These are phyloP conservation scores for Diglossa cyanea DNA, from an alignment of 2,797 vertebrate species.

Conservation along the genomic window DNA sequence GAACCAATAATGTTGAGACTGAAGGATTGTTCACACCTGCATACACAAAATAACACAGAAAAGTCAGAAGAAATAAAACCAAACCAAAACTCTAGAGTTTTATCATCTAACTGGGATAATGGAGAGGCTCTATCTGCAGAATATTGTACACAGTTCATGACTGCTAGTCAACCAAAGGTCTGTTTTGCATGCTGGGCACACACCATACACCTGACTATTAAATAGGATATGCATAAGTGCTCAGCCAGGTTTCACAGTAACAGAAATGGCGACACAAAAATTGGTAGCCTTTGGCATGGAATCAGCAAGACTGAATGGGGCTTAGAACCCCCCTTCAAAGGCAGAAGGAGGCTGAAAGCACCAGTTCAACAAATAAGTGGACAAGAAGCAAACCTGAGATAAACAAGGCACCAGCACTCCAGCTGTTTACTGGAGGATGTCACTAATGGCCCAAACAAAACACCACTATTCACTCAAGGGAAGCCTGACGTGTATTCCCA, in stretches of 20 bases:
- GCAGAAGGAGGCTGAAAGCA: neutral
- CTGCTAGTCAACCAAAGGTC: neutral
- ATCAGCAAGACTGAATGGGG: neutral
- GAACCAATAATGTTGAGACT: neutral
- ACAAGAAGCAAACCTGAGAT: conserved; percentile 20
- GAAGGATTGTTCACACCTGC: neutral
- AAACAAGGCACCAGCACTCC: neutral
- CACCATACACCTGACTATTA: neutral
- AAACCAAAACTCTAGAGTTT: neutral
- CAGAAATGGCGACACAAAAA: neutral
- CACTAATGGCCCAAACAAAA: neutral
- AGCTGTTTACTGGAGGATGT: neutral
- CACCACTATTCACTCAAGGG: neutral
- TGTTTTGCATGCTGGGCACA: neutral
- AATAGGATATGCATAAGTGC: neutral
- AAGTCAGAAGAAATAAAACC: neutral
- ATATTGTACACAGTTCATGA: neutral
- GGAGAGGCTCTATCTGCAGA: neutral
- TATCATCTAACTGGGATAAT: neutral
- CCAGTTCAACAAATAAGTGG: neutral
- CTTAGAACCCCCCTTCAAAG: neutral
- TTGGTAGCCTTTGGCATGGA: neutral
- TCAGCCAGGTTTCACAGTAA: neutral
- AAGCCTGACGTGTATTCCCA: neutral
- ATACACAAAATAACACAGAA: neutral